Conservation (phyloP, 2,888 invertebrate species). For the Caenorhabditis doughertyi region DNA sequence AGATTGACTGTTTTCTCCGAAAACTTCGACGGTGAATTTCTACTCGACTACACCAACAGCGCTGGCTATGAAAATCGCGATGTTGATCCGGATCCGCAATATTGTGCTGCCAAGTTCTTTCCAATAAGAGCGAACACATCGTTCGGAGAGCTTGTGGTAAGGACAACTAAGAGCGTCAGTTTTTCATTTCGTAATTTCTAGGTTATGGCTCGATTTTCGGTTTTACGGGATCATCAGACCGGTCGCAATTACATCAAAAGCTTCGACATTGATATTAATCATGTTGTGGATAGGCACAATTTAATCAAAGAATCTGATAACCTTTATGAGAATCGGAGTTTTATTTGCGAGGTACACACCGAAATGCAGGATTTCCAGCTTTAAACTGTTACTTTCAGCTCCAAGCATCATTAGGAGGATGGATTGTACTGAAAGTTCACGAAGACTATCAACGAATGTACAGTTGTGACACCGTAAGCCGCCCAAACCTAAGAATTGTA, state of each 20-base stretch:
- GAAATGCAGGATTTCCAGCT: not conserved
- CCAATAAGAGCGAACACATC: not conserved
- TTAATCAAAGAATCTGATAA: not conserved
- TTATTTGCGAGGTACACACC: conserved; percentile 37
- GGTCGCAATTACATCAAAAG: not conserved
- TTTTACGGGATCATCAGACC: not conserved
- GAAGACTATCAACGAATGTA: conserved; percentile 25
- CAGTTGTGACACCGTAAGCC: conserved; percentile 38
- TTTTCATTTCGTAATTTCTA: conserved; percentile 25
- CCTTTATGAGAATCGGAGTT: conserved; percentile 11
- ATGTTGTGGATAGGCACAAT: conserved; percentile 13
- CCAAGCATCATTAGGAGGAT: conserved; percentile 43
- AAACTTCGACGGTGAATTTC: conserved; percentile 15
- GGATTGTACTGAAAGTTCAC: conserved; percentile 41
- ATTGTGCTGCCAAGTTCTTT: conserved; percentile 27
- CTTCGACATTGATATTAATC: conserved; percentile 20
- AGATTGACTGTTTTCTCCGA: not conserved
- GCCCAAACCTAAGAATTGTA: not conserved
- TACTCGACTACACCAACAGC: conserved; percentile 33
- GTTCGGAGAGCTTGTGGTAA: conserved; percentile 54
- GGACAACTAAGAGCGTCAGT: not conserved
- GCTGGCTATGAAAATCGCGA: conserved; percentile 17
- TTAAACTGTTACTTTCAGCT: conserved; percentile 3
- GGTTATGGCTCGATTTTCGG: conserved; percentile 22
- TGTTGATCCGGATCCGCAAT: not conserved